Evolutionary conservation across 2,797 vertebrate species (phyloP), one percentile per base, ranked within the genome.

Genomic region (Protonibea diacanthus): DNA sequence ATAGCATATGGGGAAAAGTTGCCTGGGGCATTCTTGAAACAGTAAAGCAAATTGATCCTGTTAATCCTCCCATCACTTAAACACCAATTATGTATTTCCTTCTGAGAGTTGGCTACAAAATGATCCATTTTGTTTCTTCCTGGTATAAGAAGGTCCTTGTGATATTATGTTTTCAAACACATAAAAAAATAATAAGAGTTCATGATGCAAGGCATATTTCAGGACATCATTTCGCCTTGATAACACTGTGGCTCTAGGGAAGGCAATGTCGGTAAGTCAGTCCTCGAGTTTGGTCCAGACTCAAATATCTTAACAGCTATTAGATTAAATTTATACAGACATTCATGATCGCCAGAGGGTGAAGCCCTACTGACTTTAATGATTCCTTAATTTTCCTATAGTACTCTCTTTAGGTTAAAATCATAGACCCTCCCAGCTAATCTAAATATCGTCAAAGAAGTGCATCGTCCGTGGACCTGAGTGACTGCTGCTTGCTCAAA

Each of bases 21-120:
- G 40, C 59, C 4, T 3, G 9, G 25, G 11, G n/a, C 57, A 59
- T 80, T 74, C 40, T 74, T 59, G n/a, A 85, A 80, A 71, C 59
- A 60, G 47, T 38, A 53, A 67, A 67, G 42, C 12, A 2, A 81
- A 74, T 78, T 47, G 58, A 73, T 82, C 70, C 67, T 40, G 49
- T 84, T 88, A 83, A 51, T 67, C 51, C 44, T 44, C 70, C 44
- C 40, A 67, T 74, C 49, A 59, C 25, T 86, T 81, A 71, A 51
- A 47, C 45, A 79, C 57, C 29, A 76, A 59, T 75, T 57, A 40
- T 84, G 56, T 17, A 21, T 56, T 33, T 73, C 27, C 18, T 52
- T 33, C 66, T 62, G 27, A 51, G 57, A 64, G 45, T 42, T 59
- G 71, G 42, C 58, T 66, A 49, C 44, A 60, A 51, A 74, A 53